Conservation (phyloP, 2,888 invertebrate species). For the Beris chalybata region DNA sequence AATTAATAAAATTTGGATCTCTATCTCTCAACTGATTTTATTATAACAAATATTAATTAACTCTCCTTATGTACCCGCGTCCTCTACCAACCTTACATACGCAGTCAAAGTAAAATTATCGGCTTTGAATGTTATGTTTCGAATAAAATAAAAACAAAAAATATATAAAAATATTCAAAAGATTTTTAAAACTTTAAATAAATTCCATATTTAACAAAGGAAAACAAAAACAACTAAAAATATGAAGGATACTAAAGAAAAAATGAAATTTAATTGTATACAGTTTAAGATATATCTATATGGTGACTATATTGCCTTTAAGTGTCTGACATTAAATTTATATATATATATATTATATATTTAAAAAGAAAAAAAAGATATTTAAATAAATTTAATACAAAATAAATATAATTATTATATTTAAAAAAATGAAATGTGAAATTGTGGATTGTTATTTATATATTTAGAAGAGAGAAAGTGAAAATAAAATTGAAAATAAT, state of each 20-base stretch:
- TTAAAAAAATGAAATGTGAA: slow-evolving; percentile 24
- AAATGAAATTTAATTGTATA: slow-evolving; percentile 33
- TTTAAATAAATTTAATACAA: slow-evolving; percentile 25
- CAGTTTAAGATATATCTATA: slow-evolving; percentile 36
- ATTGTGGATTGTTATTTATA: slow-evolving; percentile 33
- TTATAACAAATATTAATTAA: too few species aligned
- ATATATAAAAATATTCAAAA: neutral
- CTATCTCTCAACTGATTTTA: too few species aligned
- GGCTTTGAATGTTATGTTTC: slow-evolving; percentile 18
- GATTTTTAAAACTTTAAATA: slow-evolving; percentile 24
- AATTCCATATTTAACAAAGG: slow-evolving; percentile 23
- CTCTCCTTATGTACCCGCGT: too few species aligned
- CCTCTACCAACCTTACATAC: too few species aligned
- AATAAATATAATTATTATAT: slow-evolving; percentile 17
- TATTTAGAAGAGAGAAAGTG: slow-evolving; percentile 25
- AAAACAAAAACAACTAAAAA: slow-evolving; percentile 7
- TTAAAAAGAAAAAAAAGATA: slow-evolving; percentile 33
- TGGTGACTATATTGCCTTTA: slow-evolving; percentile 41
- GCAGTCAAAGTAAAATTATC: too few species aligned
- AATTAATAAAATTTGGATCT: too few species aligned
- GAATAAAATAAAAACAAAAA: slow-evolving; percentile 10
- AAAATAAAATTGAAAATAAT: slow-evolving; percentile 19
- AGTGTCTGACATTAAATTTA: slow-evolving; percentile 38
- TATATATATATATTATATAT: slow-evolving; percentile 25
- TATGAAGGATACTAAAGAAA: slow-evolving; percentile 15